Conservation (phyloP, 2,797 vertebrate genomes). For the Podarcis siculus region DNA sequence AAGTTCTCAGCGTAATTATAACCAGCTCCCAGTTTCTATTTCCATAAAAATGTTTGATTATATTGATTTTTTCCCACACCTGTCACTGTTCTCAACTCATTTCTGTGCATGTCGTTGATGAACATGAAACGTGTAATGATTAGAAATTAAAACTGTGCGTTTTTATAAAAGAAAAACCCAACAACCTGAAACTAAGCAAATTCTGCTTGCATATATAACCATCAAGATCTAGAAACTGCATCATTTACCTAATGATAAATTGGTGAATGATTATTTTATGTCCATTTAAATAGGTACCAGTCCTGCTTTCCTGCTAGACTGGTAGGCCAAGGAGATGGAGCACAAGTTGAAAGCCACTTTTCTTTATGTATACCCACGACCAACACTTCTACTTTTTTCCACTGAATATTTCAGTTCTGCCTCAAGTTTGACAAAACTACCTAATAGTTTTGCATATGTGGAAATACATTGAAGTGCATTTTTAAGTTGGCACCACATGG, state of each 20-base stretch:
- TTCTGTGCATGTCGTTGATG: not conserved
- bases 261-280: not conserved
- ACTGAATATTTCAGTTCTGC: not conserved
- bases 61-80: not conserved
- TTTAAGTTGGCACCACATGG: no score
- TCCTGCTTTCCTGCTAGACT: not conserved
- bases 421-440: not conserved
- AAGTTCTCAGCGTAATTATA: not conserved
- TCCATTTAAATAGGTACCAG: not conserved
- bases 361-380: not conserved
- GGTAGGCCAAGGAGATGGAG: not conserved
- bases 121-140: not conserved
- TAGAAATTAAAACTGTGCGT: not conserved
- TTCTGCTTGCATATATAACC: not conserved
- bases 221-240: not conserved
- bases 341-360: not conserved
- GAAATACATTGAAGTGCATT: not conserved
- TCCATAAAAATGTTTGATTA: conserved; percentile 13
- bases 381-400: not conserved
- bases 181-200: not conserved
- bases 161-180: not conserved
- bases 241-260: not conserved
- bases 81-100: not conserved
- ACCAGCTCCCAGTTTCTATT: not conserved
- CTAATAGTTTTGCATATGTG: not conserved